Percentiles rank a stretch among this genome's conserved stretches.
phyloP scores from a whole-genome alignment of 2,888 invertebrate genomes.

The Tipula confusa region DNA sequence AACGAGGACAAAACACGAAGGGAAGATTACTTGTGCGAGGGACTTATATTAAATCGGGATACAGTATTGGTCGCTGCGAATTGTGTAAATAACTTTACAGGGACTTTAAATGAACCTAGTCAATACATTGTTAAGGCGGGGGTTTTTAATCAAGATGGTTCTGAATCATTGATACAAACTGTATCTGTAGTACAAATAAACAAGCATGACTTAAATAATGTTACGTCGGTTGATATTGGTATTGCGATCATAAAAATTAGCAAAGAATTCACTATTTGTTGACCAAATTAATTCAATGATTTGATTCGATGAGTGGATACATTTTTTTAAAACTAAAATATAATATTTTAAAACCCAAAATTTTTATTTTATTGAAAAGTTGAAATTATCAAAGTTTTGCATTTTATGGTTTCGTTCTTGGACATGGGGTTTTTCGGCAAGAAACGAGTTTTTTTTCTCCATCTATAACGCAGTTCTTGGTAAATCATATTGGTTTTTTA shows the following conservation, averaged over 20 bases:
- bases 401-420: no score
- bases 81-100: background rate
- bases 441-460: no score
- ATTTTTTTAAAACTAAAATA: no score
- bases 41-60: background rate
- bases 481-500: no score
- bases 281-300: no score
- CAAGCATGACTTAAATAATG: background rate
- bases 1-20: background rate
- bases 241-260: background rate
- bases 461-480: no score
- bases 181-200: background rate
- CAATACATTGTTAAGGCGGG: background rate
- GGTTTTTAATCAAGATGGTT: background rate
- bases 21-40: background rate
- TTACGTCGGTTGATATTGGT: background rate
- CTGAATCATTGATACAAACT: background rate
- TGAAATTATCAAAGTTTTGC: no score
- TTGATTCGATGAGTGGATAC: no score
- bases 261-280: no score
- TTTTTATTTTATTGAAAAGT: no score
- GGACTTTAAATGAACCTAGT: background rate
- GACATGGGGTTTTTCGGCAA: no score
- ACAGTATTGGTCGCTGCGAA: background rate
- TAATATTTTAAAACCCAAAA: no score